Conservation (phyloP, 2,113 vertebrate species). For the Poeciliopsis occidentalis region DNA sequence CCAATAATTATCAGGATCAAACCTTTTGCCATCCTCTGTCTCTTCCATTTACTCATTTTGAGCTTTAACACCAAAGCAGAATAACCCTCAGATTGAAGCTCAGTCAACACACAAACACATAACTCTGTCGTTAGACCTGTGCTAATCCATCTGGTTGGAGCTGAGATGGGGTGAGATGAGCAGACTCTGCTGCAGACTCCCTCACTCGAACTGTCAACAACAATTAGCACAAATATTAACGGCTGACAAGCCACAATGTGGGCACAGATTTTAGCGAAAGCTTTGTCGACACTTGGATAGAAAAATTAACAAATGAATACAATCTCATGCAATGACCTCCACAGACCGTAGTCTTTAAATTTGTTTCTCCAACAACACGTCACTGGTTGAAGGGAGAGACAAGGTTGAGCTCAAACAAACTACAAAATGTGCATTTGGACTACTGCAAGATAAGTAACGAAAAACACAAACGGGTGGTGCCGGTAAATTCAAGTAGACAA, state of each 20-base stretch:
- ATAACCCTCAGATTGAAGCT: neutral
- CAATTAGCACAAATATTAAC: neutral
- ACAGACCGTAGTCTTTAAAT: neutral
- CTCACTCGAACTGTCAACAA: neutral
- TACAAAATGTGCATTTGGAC: neutral
- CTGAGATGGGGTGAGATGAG: neutral
- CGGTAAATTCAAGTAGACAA: no score
- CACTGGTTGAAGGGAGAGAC: neutral
- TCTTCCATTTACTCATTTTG: neutral
- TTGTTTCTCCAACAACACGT: neutral
- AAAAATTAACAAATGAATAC: no score
- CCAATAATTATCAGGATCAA: constrained; percentile 27
- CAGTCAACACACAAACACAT: neutral
- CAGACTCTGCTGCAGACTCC: neutral
- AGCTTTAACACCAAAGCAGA: neutral
- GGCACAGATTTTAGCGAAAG: no score
- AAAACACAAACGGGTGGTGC: neutral
- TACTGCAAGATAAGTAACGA: neutral
- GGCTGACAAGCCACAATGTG: no score
- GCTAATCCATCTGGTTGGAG: neutral
- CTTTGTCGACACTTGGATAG: no score
- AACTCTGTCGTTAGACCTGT: neutral
- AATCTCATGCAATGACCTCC: no score
- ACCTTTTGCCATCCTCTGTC: neutral
- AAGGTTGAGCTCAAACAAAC: neutral